Conservation (phyloP, 1,140 invertebrate species). For the Adelges cooleyi region DNA sequence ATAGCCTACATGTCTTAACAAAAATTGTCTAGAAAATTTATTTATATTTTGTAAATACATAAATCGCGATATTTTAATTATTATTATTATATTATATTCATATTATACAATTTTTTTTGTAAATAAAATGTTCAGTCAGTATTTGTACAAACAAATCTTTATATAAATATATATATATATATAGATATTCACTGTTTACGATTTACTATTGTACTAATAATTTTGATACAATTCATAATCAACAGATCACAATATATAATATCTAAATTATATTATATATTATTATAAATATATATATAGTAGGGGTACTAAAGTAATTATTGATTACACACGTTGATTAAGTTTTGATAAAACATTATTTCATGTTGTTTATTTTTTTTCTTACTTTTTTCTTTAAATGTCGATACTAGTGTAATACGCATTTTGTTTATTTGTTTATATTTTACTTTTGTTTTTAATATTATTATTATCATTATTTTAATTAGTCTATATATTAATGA, state of each 20-base stretch:
- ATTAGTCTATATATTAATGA: too few species aligned
- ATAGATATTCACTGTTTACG: constrained; percentile 22
- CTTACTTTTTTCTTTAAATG: constrained; percentile 4
- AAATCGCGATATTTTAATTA: constrained; percentile 14
- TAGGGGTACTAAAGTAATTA: constrained; percentile 18
- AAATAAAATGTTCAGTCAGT: constrained; percentile 16
- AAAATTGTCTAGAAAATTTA: constrained; percentile 16
- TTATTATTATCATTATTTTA: constrained; percentile 16
- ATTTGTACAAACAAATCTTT: constrained; percentile 15
- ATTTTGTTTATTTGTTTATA: constrained; percentile 27
- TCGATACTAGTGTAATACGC: constrained; percentile 24
- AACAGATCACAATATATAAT: neutral
- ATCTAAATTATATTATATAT: too few species aligned
- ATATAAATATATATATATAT: too few species aligned
- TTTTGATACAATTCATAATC: constrained; percentile 17
- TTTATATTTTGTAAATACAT: constrained; percentile 29
- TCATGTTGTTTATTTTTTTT: constrained; percentile 6
- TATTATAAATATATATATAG: constrained; percentile 16
- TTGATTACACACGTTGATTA: constrained; percentile 17
- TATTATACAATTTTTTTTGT: too few species aligned
- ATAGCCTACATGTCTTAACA: constrained; percentile 28
- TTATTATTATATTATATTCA: too few species aligned
- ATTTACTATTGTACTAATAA: constrained; percentile 22
- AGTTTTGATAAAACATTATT: constrained; percentile 14
- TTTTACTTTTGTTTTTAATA: constrained; percentile 25